Percentiles rank a stretch among this genome's conserved stretches.
Conservation (phyloP, 92 coral and sea anemone genomes). For the Micromussa lordhowensis region DNA sequence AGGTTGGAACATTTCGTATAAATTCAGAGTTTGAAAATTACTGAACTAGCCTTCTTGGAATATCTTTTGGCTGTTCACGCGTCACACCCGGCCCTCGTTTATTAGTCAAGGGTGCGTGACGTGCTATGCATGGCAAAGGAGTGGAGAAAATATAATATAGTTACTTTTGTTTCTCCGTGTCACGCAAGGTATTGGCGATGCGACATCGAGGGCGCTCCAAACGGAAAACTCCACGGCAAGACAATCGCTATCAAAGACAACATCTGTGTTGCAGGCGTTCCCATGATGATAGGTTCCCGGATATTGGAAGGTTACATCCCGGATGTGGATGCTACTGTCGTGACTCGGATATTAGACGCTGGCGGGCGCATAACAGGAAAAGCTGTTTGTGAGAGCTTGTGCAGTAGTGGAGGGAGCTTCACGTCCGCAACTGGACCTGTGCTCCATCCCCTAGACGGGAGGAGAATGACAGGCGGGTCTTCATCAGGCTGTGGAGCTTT, state of each 20-base stretch:
- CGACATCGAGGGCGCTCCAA: conserved; percentile 65
- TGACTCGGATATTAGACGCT: conserved; percentile 76
- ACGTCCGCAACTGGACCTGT: conserved; percentile 80
- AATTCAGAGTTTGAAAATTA: too few relatives aligned
- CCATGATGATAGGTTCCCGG: conserved; percentile 87
- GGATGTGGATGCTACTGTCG: conserved; percentile 85
- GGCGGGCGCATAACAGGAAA: conserved; percentile 76
- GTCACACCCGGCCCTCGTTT: too few relatives aligned
- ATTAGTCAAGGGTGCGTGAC: too few relatives aligned
- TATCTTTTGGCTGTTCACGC: too few relatives aligned
- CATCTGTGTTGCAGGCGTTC: conserved; percentile 80
- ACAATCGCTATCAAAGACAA: conserved; percentile 78
- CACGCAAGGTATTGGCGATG: conserved; percentile 72
- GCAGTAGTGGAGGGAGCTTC: conserved; percentile 69
- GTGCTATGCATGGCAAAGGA: too few relatives aligned
- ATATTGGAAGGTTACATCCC: conserved; percentile 82
- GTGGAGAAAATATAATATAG: not conserved
- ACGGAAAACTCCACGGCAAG: conserved; percentile 73
- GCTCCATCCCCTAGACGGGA: conserved; percentile 57
- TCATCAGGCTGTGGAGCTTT: conserved; percentile 82
- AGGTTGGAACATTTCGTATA: too few relatives aligned
- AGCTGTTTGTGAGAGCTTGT: conserved; percentile 77
- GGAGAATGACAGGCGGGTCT: conserved; percentile 68
- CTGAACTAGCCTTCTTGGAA: too few relatives aligned
- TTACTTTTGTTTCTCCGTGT: not conserved